Base-by-base conservation (phyloP, 2,888 invertebrate species). In the Pseudoips prasinana region DNA sequence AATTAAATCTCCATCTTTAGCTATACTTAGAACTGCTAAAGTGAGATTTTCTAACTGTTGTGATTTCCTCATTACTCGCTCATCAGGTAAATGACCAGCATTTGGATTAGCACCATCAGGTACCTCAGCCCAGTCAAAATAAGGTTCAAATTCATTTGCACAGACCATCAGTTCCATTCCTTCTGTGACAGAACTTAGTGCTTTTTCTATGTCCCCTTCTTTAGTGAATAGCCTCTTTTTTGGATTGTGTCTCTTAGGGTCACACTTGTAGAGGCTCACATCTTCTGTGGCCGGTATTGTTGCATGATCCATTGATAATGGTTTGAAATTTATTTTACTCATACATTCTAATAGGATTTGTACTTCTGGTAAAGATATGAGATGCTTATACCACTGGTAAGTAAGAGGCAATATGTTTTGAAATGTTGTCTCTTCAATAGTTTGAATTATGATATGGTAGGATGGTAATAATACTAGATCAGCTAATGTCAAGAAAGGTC, bases 41-140 rank as follows among this genome's bases (percentile, higher is more conserved):
- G 92, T 92, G 54, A 98, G 85, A 73, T 95, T 97, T 75, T 96
- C 94, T 22, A 98, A 73, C 68, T 98, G 98, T 52, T 96, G 92
- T 19, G 94, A 93, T 84, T 98, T 98, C 29, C 96, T 90, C 8
- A 88, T 78, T 5, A 94, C 88, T 35, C 98, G 91, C 14, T 90
- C 90, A 51, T 90, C 85, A 0, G 98, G 98, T 32, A 98, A 80
- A 25, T 94, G 92, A 0, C 96, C 96, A 36, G 93, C 94, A 55
- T 90, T 90, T 3, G 96, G 97, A 62, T 93, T 93, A 0, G 94
- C 94, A 7, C 93, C 92, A 20, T 90, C 75, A 0, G 97, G 96
- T 29, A 97, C 90, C 8, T 83, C 61, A 3, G 82, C 69, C 96
- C 97, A 97, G 55, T 93, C 87, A 33, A 95, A 70, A 14, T 42